Evolutionary conservation across 2,888 invertebrate genomes (phyloP), one percentile per base, ranked within the genome.

Genomic region (Ariolimax columbianus): DNA sequence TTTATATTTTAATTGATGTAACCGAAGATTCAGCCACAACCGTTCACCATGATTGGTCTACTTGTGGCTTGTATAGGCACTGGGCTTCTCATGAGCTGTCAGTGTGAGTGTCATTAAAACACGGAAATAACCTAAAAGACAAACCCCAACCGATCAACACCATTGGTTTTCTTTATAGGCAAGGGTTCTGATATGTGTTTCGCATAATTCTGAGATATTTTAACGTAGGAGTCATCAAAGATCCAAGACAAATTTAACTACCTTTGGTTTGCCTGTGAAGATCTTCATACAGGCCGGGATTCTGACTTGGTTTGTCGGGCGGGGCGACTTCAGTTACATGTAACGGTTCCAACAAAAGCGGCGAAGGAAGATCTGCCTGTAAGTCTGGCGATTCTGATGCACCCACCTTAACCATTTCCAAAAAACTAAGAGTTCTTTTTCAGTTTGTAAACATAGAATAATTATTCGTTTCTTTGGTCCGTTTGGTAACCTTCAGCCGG

Each of bases 251-350:
- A 14, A 47, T 17, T 17, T 55, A 17, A 23, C 3, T 81, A 98
- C 98, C 98, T 97, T 98, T 98, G 95, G 97, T 98, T 95, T 97
- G 97, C 95, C 98, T 98, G 95, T 99, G 98, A 90, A 99, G 95
- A 93, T 99, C 99, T 95, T 99, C 99, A 93, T 98, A 96, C 78
- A 97, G 97, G 86, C 99, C 98, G 38, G 98, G 99, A 94, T 98
- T 98, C 23, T 36, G 87, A 33, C 70, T 43, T 23, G 40, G 51
- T 23, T 63, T 47, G 26, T 75, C 26, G 17, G 81, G 78, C 26
- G 68, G 43, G 19, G 81, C 33, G 26, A 82, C 77, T 47, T 88
- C 87, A 26, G 89, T 73, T 80, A 89, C 83, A 17, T 89, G 88
- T 70, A 87, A 80, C 38, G 89, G 88, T 33, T 89, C 51, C 38